Conservation (phyloP, 92 coral and sea anemone genomes). For the Paragorgia papillata region DNA sequence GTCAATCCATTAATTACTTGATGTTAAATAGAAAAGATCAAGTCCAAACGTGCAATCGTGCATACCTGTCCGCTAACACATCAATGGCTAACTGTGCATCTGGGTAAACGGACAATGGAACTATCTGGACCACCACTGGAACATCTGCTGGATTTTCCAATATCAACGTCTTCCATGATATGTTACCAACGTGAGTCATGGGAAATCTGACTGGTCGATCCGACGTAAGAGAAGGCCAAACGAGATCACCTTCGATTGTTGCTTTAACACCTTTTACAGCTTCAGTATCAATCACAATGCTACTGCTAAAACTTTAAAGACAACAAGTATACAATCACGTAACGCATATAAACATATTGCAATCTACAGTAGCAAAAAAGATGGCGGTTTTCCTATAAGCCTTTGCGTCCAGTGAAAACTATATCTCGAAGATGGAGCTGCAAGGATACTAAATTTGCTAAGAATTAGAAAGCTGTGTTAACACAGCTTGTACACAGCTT, state of each 20-base stretch:
- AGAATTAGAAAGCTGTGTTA: too few species aligned
- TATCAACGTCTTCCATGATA: conserved; percentile 70
- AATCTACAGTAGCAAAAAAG: too few species aligned
- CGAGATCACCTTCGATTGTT: conserved; percentile 70
- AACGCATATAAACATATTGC: too few species aligned
- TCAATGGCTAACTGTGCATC: conserved; percentile 75
- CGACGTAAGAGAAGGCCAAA: conserved; percentile 92
- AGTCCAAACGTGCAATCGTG: too few species aligned
- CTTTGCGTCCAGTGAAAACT: too few species aligned
- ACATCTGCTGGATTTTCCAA: conserved; percentile 92
- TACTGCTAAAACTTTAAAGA: conserved; percentile 65
- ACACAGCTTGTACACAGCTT: too few species aligned
- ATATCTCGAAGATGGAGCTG: too few species aligned
- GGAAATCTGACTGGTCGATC: conserved; percentile 96
- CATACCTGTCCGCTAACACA: conserved; percentile 77
- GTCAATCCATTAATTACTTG: neutral
- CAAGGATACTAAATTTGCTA: too few species aligned
- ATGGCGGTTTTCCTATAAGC: too few species aligned
- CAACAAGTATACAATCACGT: too few species aligned
- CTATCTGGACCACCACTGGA: conserved; percentile 80
- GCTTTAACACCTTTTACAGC: conserved; percentile 75
- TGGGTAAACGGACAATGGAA: conserved; percentile 76
- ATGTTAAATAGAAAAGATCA: too few species aligned
- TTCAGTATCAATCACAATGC: conserved; percentile 82
- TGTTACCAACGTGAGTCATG: conserved; percentile 88